phyloP scores from a whole-genome alignment of 2,797 vertebrate genomes.

The Coregonus ussuriensis region DNA sequence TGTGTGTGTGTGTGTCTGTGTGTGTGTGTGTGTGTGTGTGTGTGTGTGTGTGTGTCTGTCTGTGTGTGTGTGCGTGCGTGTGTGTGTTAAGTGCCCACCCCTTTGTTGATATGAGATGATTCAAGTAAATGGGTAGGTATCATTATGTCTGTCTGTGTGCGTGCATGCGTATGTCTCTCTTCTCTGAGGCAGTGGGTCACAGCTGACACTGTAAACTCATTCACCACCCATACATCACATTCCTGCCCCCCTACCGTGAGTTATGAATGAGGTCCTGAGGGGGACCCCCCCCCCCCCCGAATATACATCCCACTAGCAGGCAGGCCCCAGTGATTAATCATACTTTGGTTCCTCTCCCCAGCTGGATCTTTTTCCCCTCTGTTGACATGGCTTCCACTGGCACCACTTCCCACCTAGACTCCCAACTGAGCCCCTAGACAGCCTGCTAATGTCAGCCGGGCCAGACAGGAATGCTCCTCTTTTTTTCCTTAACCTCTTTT shows the following conservation, averaged over 20 bases:
- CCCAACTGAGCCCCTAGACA: background rate
- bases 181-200: background rate
- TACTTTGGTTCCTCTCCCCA: conserved; percentile 8
- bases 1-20: background rate
- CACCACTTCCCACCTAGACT: background rate
- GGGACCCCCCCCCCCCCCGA: background rate
- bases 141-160: background rate
- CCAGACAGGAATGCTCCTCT: conserved; percentile 3
- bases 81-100: background rate
- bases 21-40: background rate
- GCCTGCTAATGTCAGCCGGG: background rate
- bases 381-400: conserved; percentile 7
- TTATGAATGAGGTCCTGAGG: conserved; percentile 5
- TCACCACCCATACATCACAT: background rate
- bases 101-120: background rate
- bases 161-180: background rate
- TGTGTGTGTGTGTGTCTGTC: background rate
- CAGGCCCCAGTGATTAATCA: conserved; percentile 9
- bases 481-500: background rate
- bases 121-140: background rate
- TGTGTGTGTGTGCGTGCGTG: background rate
- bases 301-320: background rate
- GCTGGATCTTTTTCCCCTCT: background rate
- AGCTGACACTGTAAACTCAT: conserved; percentile 3
- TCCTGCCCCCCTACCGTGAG: background rate